Evolutionary conservation across 2,797 vertebrate species (phyloP).

Genomic region (Acipenser oxyrinchus): DNA sequence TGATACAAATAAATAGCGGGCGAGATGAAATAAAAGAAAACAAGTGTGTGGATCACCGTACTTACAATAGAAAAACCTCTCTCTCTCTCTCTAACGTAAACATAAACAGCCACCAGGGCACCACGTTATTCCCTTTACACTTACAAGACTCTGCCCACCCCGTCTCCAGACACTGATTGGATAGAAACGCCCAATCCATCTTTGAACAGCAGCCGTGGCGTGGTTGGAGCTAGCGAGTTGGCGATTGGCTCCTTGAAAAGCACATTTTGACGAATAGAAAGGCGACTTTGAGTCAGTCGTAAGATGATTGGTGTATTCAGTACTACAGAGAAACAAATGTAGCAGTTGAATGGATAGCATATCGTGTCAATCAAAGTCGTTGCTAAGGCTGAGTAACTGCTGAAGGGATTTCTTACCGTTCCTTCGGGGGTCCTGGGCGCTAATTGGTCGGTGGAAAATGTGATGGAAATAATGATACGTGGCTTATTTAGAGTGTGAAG

Average conservation of each 20-base stretch:
- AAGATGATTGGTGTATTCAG: conserved; percentile 34
- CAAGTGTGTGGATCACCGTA: too few species aligned
- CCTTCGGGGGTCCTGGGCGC: neutral
- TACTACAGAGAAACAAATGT: neutral
- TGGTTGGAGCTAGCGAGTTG: conserved; percentile 23
- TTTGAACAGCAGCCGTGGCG: conserved; percentile 24
- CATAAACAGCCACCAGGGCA: conserved; percentile 57
- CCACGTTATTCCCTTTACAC: conserved; percentile 68
- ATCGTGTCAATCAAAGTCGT: conserved; percentile 40
- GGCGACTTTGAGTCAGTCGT: fast-evolving
- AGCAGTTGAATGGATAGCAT: conserved; percentile 16
- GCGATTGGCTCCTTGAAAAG: conserved; percentile 31
- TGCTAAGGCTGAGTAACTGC: conserved; percentile 30
- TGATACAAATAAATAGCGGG: too few species aligned
- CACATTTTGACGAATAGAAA: conserved; percentile 31
- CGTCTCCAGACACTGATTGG: conserved; percentile 55
- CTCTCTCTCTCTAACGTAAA: conserved; percentile 52
- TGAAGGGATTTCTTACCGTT: conserved; percentile 12
- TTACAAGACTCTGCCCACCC: conserved; percentile 47
- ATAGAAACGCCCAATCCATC: neutral
- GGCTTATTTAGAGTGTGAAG: neutral
- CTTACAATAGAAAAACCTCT: conserved; percentile 1
- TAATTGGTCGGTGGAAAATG: conserved; percentile 12
- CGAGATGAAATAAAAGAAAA: too few species aligned
- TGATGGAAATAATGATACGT: conserved; percentile 6